Base-by-base conservation (phyloP, 2,113 vertebrate species). In the Pleuronectes platessa region DNA sequence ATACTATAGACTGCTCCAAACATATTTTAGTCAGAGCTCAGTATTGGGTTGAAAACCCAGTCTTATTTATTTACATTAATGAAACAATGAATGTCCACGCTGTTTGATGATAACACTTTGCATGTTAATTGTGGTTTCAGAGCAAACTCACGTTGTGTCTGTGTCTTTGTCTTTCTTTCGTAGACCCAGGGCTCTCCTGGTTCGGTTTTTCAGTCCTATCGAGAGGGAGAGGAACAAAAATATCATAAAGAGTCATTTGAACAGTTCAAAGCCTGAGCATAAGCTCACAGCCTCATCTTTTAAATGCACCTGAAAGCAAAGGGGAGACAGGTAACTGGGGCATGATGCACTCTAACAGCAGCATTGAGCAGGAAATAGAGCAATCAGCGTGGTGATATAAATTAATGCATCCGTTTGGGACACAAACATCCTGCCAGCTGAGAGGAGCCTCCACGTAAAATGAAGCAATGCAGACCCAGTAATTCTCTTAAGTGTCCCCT, bases 131-230 rank as follows among this genome's bases (percentile, higher is more conserved):
- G 37, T 54, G 61, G 5, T 42, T 20, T 54, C 15, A 15, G 27
- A 18, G 78, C n/a, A 67, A 66, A 94, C 97, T 93, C 87, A 99
- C 98, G 97, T 96, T 79, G 97, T 95, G 67, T 99, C 98, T 89
- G 95, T 94, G 76, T 99, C 97, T 95, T 96, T 98, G 82, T 99
- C 98, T 96, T 97, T 99, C 95, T 93, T 99, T 86, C 97, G 96
- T 95, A 99, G 97, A 68, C 97, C 96, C 92, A 99, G 97, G 73
- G 95, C 98, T 92, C 97, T 99, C 88, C 97, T 96, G 92, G 98
- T 98, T 84, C 97, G 96, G 82, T 98, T 99, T 95, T 98, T 99
- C 95, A 99, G 23, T 97, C 98, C 98, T 99, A n/a, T 15, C 7
- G 35, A 64, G 26, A 68, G 27, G 2, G 0, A 68, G 72, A 71